phyloP scores from a whole-genome alignment of 2,113 vertebrate genomes.

The Zingel zingel region DNA sequence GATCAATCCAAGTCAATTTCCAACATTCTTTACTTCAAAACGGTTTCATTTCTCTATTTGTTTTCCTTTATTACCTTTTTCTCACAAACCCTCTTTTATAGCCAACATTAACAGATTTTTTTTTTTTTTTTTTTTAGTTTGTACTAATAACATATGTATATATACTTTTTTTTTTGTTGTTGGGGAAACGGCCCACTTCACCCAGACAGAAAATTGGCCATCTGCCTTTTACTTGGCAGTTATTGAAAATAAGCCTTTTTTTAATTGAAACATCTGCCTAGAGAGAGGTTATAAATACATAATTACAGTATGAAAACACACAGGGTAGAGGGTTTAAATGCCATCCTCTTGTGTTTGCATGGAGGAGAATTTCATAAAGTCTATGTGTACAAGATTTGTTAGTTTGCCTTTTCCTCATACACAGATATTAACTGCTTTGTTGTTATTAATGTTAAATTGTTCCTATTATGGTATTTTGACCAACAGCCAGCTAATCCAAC shows the following conservation, averaged over 20 bases:
- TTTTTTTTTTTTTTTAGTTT: constrained; percentile 1
- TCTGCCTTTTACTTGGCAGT: neutral
- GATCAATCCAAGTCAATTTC: neutral
- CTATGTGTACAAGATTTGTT: neutral
- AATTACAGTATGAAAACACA: neutral
- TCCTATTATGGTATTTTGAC: neutral
- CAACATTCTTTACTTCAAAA: neutral
- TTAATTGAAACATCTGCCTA: neutral
- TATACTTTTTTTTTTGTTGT: too few relatives aligned
- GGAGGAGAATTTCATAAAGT: neutral
- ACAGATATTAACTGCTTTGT: neutral
- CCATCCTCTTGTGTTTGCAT: neutral
- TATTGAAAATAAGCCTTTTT: constrained; percentile 1
- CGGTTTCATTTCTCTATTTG: neutral
- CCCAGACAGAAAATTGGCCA: too few relatives aligned
- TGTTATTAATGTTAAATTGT: neutral
- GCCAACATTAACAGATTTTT: neutral
- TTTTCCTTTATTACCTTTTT: neutral
- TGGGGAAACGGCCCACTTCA: neutral
- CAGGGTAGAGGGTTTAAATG: neutral
- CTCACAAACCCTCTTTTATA: neutral
- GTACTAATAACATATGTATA: neutral
- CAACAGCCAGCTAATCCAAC: neutral
- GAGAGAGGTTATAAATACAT: neutral
- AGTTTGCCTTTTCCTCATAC: neutral